Evolutionary conservation across 2,113 vertebrate species (phyloP).

Genomic region (Dendrocopos noguchii): DNA sequence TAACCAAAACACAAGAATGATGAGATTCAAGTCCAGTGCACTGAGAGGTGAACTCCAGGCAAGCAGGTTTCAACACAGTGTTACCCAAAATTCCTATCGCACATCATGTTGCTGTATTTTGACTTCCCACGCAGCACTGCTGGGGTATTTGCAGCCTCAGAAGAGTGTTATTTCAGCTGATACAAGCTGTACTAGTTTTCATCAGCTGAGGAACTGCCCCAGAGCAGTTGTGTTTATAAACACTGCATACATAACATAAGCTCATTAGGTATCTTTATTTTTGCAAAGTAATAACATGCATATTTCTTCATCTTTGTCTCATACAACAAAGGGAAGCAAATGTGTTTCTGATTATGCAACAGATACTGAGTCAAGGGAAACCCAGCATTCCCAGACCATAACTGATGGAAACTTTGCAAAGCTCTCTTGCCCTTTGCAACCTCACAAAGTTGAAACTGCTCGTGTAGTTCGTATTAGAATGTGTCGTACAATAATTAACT

Average conservation of each 20-base stretch:
- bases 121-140: neutral
- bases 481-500: slow-evolving; percentile 54
- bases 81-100: neutral
- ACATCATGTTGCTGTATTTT: neutral
- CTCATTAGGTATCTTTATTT: neutral
- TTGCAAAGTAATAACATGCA: slow-evolving; percentile 8
- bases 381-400: slow-evolving; percentile 50
- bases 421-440: slow-evolving; percentile 21
- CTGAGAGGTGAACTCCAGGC: neutral
- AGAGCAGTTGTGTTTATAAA: neutral
- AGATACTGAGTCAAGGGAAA: slow-evolving; percentile 6
- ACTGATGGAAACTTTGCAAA: slow-evolving; percentile 45
- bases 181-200: neutral
- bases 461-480: slow-evolving; percentile 26
- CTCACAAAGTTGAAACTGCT: slow-evolving; percentile 9
- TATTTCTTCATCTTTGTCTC: slow-evolving; percentile 34
- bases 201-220: neutral
- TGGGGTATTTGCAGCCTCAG: neutral
- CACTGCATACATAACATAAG: neutral
- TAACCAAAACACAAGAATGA: neutral
- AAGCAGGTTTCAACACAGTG: neutral
- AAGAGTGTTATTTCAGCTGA: neutral
- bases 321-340: slow-evolving; percentile 14
- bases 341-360: slow-evolving; percentile 55
- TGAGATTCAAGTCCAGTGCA: neutral